Evolutionary conservation across 2,888 invertebrate species (phyloP).

Genomic region (Erpobdella octoculata): DNA sequence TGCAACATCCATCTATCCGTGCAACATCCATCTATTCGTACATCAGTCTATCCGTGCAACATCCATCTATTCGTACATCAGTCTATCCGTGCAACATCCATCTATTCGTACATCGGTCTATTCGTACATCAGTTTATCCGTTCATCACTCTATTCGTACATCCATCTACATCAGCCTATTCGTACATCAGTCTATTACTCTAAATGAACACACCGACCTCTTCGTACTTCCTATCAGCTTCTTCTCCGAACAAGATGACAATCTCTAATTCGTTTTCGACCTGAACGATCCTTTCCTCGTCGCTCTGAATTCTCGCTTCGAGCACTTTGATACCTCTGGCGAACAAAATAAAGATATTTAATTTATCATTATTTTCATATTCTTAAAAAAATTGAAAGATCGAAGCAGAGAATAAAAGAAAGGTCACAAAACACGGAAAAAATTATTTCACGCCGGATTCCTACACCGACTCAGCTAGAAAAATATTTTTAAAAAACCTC

Average conservation of each 20-base stretch:
- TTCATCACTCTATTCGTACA: too few relatives aligned
- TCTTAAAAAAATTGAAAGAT: too few relatives aligned
- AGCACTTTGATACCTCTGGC: slow-evolving; percentile 84
- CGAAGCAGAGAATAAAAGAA: too few relatives aligned
- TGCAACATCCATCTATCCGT: too few relatives aligned
- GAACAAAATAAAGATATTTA: not conserved
- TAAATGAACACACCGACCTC: slow-evolving; percentile 58
- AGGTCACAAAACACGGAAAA: too few relatives aligned
- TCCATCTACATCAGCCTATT: not conserved
- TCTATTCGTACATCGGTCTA: not conserved
- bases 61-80: not conserved
- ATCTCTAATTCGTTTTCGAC: slow-evolving; percentile 69
- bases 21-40: too few relatives aligned
- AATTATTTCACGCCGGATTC: too few relatives aligned
- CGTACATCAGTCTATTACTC: not conserved
- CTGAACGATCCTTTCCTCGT: slow-evolving; percentile 91
- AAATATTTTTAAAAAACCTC: too few relatives aligned
- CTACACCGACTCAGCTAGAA: too few relatives aligned
- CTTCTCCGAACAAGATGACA: slow-evolving; percentile 98
- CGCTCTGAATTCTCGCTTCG: slow-evolving; percentile 97
- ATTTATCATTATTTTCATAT: too few relatives aligned
- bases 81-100: not conserved
- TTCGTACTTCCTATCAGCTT: slow-evolving; percentile 99
- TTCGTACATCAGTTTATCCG: not conserved
- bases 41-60: too few relatives aligned